Evolutionary conservation across 1,140 invertebrate genomes (phyloP).

Genomic region (Drosophila yakuba): DNA sequence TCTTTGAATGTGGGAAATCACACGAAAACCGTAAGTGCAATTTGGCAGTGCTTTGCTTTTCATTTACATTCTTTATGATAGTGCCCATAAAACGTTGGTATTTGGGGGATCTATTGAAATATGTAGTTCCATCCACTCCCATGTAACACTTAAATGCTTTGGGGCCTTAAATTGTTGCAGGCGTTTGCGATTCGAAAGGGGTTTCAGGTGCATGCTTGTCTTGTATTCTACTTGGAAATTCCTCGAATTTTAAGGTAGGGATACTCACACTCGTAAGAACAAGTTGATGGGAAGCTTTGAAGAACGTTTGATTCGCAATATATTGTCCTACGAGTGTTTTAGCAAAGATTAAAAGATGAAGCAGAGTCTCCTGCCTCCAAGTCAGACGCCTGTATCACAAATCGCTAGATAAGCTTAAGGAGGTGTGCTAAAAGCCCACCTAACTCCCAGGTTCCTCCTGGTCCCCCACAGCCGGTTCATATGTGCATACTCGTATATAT

Average conservation of each 20-base stretch:
- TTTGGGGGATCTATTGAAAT: slow-evolving; percentile 7
- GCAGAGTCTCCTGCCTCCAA: too few relatives aligned
- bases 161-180: slow-evolving; percentile 7
- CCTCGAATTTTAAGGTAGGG: too few relatives aligned
- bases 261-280: too few relatives aligned
- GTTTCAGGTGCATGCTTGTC: too few relatives aligned
- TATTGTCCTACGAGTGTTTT: too few relatives aligned
- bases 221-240: too few relatives aligned
- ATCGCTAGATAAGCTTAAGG: slow-evolving; percentile 6
- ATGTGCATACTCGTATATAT: not conserved
- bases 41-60: slow-evolving; percentile 4
- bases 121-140: not conserved
- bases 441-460: slow-evolving; percentile 4
- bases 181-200: not conserved
- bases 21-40: slow-evolving; percentile 14
- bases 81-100: slow-evolving; percentile 21
- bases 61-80: slow-evolving; percentile 16
- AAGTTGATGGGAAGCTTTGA: too few relatives aligned
- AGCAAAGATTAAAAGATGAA: too few relatives aligned
- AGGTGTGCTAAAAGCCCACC: slow-evolving; percentile 20
- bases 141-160: slow-evolving; percentile 2
- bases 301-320: too few relatives aligned
- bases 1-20: slow-evolving; percentile 26
- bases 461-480: not conserved
- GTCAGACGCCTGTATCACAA: not conserved